Evolutionary conservation across 2,888 invertebrate species (phyloP).

Genomic region (Conchocele bisecta): DNA sequence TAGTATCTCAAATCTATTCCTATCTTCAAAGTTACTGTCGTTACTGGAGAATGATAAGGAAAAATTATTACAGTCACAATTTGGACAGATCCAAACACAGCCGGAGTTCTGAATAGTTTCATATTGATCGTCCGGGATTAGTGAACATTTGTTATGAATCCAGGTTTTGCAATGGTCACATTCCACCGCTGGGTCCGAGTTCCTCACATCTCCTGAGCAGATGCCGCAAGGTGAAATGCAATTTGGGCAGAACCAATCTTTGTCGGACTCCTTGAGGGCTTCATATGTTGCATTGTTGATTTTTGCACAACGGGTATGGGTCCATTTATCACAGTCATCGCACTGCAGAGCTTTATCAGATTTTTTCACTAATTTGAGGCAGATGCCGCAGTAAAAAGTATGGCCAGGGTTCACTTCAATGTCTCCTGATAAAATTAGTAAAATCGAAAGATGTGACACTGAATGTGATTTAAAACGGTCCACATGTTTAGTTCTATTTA

Average conservation of each 20-base stretch:
- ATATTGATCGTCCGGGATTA: background rate
- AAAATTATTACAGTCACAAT: background rate
- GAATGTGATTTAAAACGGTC: no score
- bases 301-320: background rate
- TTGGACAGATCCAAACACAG: no score
- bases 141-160: background rate
- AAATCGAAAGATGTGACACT: no score
- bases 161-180: conserved; percentile 1
- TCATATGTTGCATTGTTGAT: background rate
- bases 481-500: no score
- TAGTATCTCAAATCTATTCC: conserved; percentile 5
- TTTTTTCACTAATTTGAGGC: background rate
- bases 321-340: background rate
- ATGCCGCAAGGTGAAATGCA: conserved; percentile 7
- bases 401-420: conserved; percentile 3
- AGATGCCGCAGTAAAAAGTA: background rate
- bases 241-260: conserved; percentile 12
- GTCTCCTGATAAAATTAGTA: conserved; percentile 1
- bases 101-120: background rate
- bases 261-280: background rate
- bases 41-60: conserved; percentile 11
- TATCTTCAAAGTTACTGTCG: background rate
- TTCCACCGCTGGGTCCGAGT: conserved; percentile 7
- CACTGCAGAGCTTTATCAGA: conserved; percentile 3
- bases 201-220: background rate